Base-by-base conservation (phyloP, 2,797 vertebrate species). In the Pangasius macronema region DNA sequence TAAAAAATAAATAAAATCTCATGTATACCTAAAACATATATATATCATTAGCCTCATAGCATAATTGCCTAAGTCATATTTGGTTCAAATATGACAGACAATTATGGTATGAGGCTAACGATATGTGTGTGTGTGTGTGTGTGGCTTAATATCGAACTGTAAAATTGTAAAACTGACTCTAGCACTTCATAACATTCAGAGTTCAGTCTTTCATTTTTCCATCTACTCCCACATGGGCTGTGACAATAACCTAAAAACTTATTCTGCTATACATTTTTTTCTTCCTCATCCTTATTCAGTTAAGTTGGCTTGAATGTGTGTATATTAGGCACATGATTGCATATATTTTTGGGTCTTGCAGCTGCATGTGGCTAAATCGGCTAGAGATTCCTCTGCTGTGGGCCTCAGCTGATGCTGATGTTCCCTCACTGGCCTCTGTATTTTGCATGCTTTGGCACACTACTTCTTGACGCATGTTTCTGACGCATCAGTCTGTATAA, bases 391-490 rank as follows among this genome's bases (percentile, higher is more conserved):
- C 36, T 73, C n/a, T 24, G 89, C 92, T 87, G 89, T 57, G 86
- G 92, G 85, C 88, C 65, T 51, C 76, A 76, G 63, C 83, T 91
- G 91, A 95, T 5, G 46, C 85, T 92, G 91, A 94, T 93, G 86
- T 75, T 89, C 81, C 87, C 86, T 89, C 92, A 93, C 91, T 92
- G 89, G 84, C 42, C 89, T 70, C 87, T 92, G 88, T 92, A 92
- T 92, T 91, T 92, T 91, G 93, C 51, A 93, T 92, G 91, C 90
- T 87, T 90, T 86, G 55, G 89, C 68, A n/a, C 83, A 85, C 85
- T 89, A 83, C 55, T 9, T 89, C 88, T 30, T 51, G 39, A 72
- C 39, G 30, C 33, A 81, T n/a, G 59, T 18, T 82, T 67, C 7
- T 68, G 30, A 68, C 7, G 36, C 22, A 46, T 46, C 70, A 24